Base-by-base conservation (phyloP, 1,140 invertebrate genomes). In the Pygmarrhopalites habei region DNA sequence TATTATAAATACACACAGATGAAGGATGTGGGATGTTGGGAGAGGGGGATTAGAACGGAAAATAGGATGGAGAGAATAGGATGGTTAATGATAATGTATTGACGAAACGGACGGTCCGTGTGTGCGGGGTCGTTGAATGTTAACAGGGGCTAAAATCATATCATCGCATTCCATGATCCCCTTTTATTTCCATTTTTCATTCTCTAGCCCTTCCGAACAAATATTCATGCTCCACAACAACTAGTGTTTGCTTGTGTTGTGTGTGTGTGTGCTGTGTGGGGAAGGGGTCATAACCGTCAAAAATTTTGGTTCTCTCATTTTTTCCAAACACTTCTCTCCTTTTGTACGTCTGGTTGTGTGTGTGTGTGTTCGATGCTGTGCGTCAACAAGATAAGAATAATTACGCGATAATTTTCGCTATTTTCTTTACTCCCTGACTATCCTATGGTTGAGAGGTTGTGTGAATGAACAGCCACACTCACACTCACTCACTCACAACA, bases 61-160 rank as follows among this genome's bases (percentile, higher is more conserved):
- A n/a, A n/a, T n/a, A n/a, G n/a, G n/a, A n/a, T n/a, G n/a, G n/a
- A n/a, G n/a, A n/a, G n/a, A n/a, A n/a, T n/a, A n/a, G n/a, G n/a
- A n/a, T 60, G 60, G 59, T 66, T 66, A 66, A 66, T 66, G 65
- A 66, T 66, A 66, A 66, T 66, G 60, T 66, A 66, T 66, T 66
- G 60, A 62, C 55, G 60, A n/a, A n/a, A n/a, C n/a, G n/a, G n/a
- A n/a, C n/a, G n/a, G n/a, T n/a, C 62, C 60, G 56, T 46, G 30
- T 66, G 64, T 41, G 46, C 60, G 49, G 60, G 65, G 60, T 66
- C 60, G 60, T 30, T 59, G 46, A 58, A 63, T 66, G 56, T 62
- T 52, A 60, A 60, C 59, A 60, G 58, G 46, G 44, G 43, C 46
- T 59, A 58, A 64, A 64, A 58, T 56, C 62, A 53, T 58, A 63